Base-by-base conservation (phyloP, 2,113 vertebrate genomes). In the Lepisosteus oculatus region DNA sequence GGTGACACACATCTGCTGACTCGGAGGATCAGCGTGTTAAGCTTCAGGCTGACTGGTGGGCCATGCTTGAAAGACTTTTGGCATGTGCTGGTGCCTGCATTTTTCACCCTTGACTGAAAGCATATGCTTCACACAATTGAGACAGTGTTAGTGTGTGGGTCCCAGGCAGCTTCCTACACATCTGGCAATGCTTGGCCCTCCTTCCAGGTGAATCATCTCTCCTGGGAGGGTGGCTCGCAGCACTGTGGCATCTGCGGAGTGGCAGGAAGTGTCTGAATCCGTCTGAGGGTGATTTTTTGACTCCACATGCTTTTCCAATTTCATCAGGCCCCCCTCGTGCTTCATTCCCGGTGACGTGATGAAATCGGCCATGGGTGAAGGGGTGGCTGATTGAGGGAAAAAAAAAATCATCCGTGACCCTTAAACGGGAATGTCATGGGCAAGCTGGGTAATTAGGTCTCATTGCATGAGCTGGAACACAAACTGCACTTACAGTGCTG, bases 71-170 rank as follows among this genome's bases (percentile, higher is more conserved):
- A 92, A 94, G 95, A 93, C 93, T 94, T 92, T 90, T 95, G 95
- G 95, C 96, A 93, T 93, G 93, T 92, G 93, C 93, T 90, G 91
- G 89, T 91, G 93, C 95, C 94, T 94, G 93, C 91, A 92, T 95
- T 94, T 94, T 95, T 95, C 95, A 95, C 95, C 93, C 95, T 89
- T 95, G 96, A 96, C 96, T 94, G 94, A 91, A 94, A 95, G 95
- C 96, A 96, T 93, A 93, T 97, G 96, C 93, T 93, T 86, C 61
- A 84, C 92, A 97, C 95, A 95, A 94, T 97, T 81, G 82, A 95
- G 93, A 94, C 93, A 92, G 92, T 95, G 95, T 96, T 93, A 93
- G 92, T 86, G 80, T 91, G 92, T 85, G 87, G 91, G 90, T 93
- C 93, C 87, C 81, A 79, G 85, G 89, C 87, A 69, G 89, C 92